Conservation (phyloP, 2,888 invertebrate species). For the Phalera bucephala region DNA sequence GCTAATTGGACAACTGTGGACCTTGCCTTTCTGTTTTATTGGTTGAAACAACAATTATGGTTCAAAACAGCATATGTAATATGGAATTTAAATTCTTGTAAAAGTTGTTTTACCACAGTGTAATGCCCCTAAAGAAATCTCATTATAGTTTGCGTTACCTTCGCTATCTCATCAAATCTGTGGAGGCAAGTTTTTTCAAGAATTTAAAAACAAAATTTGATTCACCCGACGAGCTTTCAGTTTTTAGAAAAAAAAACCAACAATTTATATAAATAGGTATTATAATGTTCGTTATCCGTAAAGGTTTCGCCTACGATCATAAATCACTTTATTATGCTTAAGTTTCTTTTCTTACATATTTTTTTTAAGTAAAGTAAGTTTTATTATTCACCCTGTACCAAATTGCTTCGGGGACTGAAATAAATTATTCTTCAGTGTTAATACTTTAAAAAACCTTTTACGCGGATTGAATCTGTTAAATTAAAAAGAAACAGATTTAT, state of each 20-base stretch:
- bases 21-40: constrained; percentile 9
- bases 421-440: background rate
- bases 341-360: background rate
- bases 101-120: no score
- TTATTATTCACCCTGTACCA: background rate
- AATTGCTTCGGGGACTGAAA: background rate
- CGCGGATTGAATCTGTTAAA: constrained; percentile 11
- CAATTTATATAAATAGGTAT: no score
- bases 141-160: no score
- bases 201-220: no score
- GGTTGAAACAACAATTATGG: no score
- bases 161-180: no score
- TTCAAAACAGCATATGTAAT: no score
- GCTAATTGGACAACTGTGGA: constrained; percentile 20
- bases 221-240: background rate
- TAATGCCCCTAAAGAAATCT: no score
- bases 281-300: background rate
- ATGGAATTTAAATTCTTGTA: no score
- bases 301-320: background rate
- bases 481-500: constrained; percentile 24
- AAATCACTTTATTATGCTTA: background rate
- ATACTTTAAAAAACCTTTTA: constrained; percentile 2
- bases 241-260: background rate
- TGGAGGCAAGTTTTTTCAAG: no score
- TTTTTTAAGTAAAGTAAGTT: background rate